Evolutionary conservation across 2,888 invertebrate genomes (phyloP).

Genomic region (Barypeithes pellucidus): DNA sequence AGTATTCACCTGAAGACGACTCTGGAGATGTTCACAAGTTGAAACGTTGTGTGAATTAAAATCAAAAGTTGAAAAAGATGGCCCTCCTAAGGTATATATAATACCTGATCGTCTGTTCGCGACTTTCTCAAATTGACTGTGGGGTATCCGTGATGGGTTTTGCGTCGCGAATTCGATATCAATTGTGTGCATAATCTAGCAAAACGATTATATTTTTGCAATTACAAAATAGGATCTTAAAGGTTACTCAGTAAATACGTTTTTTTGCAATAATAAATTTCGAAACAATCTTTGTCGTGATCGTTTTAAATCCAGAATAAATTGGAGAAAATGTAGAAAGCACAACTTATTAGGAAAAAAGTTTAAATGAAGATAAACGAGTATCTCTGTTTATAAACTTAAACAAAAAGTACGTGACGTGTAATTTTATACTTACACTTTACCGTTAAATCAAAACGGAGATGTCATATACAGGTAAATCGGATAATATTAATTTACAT

Average conservation of each 20-base stretch:
- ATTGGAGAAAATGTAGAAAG: slow-evolving; percentile 19
- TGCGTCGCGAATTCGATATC: slow-evolving; percentile 18
- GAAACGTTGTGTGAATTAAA: too few species aligned
- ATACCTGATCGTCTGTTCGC: neutral
- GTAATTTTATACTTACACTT: too few species aligned
- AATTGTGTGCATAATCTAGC: slow-evolving; percentile 11
- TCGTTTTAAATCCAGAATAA: slow-evolving; percentile 8
- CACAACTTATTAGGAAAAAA: neutral
- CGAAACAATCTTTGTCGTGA: slow-evolving; percentile 17
- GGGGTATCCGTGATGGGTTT: slow-evolving; percentile 15
- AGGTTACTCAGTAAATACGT: slow-evolving; percentile 26
- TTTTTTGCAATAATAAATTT: slow-evolving; percentile 5
- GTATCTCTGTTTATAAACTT: neutral
- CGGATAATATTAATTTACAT: too few species aligned
- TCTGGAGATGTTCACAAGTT: too few species aligned
- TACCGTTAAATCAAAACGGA: too few species aligned
- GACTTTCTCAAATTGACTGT: slow-evolving; percentile 18
- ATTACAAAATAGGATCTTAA: slow-evolving; percentile 14
- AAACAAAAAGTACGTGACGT: neutral
- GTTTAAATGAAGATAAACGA: neutral
- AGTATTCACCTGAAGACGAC: too few species aligned
- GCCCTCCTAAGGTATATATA: too few species aligned
- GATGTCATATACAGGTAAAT: too few species aligned
- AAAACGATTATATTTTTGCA: slow-evolving; percentile 12
- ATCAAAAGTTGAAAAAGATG: too few species aligned